A percentile compares a stretch with the other conserved stretches of the same genome.
phyloP scores from a whole-genome alignment of 1,140 invertebrate genomes.

The Macrobrachium rosenbergii region DNA sequence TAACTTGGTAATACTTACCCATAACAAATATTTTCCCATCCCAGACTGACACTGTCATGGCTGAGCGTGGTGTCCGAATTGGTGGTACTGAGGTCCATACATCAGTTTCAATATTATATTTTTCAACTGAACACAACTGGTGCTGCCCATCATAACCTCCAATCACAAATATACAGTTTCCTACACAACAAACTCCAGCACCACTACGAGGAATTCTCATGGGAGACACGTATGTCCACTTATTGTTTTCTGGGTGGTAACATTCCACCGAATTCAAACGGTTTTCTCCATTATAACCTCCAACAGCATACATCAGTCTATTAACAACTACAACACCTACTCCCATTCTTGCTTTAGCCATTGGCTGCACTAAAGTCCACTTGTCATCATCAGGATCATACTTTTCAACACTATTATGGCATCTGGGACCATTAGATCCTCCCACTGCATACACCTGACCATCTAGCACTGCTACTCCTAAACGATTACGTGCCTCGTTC shows the following conservation, averaged over 20 bases:
- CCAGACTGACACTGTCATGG: conserved; percentile 84
- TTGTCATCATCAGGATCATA: conserved; percentile 88
- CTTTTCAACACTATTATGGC: conserved; percentile 89
- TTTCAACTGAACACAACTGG: conserved; percentile 84
- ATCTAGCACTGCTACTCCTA: conserved; percentile 94
- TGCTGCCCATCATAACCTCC: conserved; percentile 86
- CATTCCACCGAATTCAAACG: conserved; percentile 92
- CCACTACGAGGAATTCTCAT: conserved; percentile 69
- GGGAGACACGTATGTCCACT: conserved; percentile 83
- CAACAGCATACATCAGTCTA: conserved; percentile 89
- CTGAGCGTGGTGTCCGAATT: conserved; percentile 81
- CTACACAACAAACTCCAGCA: conserved; percentile 81
- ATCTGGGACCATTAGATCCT: conserved; percentile 85
- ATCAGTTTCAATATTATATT: conserved; percentile 84
- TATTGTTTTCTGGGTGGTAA: conserved; percentile 88
- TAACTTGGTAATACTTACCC: conserved; percentile 73
- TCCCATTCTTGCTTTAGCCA: conserved; percentile 86
- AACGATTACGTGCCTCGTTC: conserved; percentile 86
- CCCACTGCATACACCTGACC: conserved; percentile 90
- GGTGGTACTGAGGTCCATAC: conserved; percentile 80
- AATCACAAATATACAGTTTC: conserved; percentile 87
- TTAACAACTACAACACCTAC: conserved; percentile 94
- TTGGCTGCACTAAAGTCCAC: conserved; percentile 85
- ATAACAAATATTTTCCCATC: conserved; percentile 88
- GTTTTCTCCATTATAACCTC: conserved; percentile 85